Evolutionary conservation across 2,113 vertebrate genomes (phyloP).

Genomic region (Atrichornis clamosus): DNA sequence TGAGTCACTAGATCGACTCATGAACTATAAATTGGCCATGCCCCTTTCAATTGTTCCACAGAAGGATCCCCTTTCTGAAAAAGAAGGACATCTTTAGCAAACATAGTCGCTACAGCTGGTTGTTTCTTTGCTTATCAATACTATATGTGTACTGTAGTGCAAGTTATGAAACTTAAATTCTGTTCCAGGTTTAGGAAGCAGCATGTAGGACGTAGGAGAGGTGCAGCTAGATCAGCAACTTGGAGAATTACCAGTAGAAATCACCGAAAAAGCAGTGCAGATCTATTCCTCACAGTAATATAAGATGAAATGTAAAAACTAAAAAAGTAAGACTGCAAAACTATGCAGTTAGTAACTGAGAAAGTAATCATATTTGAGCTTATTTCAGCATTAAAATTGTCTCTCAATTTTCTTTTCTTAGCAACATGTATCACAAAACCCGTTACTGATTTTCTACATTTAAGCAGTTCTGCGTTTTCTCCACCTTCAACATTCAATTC

Average conservation of each 20-base stretch:
- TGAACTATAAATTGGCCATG: neutral
- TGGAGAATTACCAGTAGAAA: neutral
- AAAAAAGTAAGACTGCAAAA: neutral
- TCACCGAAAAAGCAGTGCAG: neutral
- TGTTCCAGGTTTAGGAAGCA: neutral
- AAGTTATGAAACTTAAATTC: neutral
- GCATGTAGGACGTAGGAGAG: neutral
- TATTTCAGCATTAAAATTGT: neutral
- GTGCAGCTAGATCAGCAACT: neutral
- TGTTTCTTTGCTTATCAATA: neutral
- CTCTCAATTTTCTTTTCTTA: neutral
- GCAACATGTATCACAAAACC: neutral
- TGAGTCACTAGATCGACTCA: conserved; percentile 11
- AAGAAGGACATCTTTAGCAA: neutral
- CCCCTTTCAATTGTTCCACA: neutral
- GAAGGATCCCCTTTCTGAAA: neutral
- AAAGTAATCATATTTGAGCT: neutral
- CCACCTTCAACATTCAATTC: neutral
- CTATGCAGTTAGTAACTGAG: neutral
- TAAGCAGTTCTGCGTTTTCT: neutral
- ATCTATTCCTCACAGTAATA: neutral
- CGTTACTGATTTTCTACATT: neutral
- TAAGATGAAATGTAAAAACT: neutral
- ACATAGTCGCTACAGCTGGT: neutral
- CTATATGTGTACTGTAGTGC: neutral